These are phyloP conservation scores for Rhinichthys osculus DNA, from an alignment of 2,797 vertebrate species.

Conservation along the genomic window DNA sequence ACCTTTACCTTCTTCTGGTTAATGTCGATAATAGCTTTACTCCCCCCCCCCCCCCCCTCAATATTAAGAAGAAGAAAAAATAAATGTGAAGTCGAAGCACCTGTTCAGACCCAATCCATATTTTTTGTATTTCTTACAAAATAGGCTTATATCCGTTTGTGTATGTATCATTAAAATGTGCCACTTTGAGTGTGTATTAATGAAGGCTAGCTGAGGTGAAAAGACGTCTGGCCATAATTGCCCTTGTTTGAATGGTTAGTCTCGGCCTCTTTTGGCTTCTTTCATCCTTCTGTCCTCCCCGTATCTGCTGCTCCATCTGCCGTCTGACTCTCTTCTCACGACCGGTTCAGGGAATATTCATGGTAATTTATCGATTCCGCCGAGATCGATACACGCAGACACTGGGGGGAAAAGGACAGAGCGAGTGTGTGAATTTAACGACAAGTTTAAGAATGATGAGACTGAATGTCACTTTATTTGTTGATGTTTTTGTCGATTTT, in stretches of 20 bases:
- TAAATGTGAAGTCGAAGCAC: slow-evolving; percentile 39
- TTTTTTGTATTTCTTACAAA: neutral
- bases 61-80: neutral
- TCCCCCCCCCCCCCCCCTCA: too few species aligned
- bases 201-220: slow-evolving; percentile 8
- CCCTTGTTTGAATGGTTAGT: slow-evolving; percentile 37
- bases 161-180: neutral
- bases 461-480: slow-evolving; percentile 31
- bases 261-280: slow-evolving; percentile 50
- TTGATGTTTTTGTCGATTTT: slow-evolving; percentile 17
- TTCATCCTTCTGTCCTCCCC: slow-evolving; percentile 59
- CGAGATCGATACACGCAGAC: slow-evolving; percentile 79
- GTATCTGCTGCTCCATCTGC: slow-evolving; percentile 61
- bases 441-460: slow-evolving; percentile 43
- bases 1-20: neutral
- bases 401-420: slow-evolving; percentile 69
- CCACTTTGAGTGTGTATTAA: slow-evolving; percentile 3
- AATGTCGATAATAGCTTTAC: slow-evolving; percentile 1
- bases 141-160: neutral
- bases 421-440: slow-evolving; percentile 68
- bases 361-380: slow-evolving; percentile 86
- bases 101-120: slow-evolving; percentile 31
- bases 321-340: slow-evolving; percentile 57
- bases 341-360: slow-evolving; percentile 80
- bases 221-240: slow-evolving; percentile 43